These are phyloP conservation scores for Yponomeuta malinellus DNA, from an alignment of 2,888 invertebrate genomes.

Conservation along the genomic window DNA sequence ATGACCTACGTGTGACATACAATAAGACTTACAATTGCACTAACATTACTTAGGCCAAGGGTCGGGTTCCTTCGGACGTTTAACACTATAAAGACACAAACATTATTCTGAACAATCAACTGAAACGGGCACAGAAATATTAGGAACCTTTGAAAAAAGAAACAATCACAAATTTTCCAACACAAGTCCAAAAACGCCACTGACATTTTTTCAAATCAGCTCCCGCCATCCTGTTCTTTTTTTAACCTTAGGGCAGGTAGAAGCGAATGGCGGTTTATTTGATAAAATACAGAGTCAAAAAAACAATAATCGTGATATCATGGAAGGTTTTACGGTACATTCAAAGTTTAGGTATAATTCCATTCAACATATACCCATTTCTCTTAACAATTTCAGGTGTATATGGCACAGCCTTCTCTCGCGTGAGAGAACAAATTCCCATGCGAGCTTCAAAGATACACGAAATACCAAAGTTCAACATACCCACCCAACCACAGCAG, in stretches of 20 bases:
- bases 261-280: not conserved
- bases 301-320: not conserved
- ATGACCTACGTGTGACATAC: not conserved
- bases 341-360: not conserved
- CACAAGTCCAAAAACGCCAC: not conserved
- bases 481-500: too few relatives aligned
- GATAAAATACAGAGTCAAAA: not conserved
- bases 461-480: not conserved
- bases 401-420: not conserved
- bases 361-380: not conserved
- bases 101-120: not conserved
- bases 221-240: not conserved
- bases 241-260: not conserved
- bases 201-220: not conserved
- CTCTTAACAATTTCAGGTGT: not conserved
- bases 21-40: not conserved
- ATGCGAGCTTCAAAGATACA: not conserved
- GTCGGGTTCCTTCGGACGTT: not conserved
- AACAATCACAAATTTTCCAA: not conserved
- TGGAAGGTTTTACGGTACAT: not conserved
- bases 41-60: constrained; percentile 1
- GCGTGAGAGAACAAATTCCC: not conserved
- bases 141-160: not conserved
- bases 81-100: not conserved
- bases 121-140: not conserved